Conservation (phyloP, 2,797 vertebrate species). For the Eulemur rubriventer region DNA sequence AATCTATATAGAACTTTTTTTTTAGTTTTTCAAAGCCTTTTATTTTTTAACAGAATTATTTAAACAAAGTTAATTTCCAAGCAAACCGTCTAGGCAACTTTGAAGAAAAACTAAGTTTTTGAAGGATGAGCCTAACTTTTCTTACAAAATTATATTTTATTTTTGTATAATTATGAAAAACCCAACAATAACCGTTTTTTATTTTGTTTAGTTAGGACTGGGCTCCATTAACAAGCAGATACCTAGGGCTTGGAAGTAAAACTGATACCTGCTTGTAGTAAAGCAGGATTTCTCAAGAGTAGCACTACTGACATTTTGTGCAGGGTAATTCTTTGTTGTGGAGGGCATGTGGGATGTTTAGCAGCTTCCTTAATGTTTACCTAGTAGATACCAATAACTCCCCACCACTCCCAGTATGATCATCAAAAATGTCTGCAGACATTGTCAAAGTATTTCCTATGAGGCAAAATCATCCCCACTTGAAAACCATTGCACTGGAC, state of each 20-base stretch:
- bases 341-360: neutral
- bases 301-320: neutral
- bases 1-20: neutral
- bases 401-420: neutral
- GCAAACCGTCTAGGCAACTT: neutral
- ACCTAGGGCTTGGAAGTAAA: neutral
- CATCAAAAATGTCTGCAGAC: neutral
- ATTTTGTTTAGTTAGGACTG: neutral
- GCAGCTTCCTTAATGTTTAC: neutral
- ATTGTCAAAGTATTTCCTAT: neutral
- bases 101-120: neutral
- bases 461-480: neutral
- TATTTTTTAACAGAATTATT: neutral
- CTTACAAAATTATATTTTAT: neutral
- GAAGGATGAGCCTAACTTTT: neutral
- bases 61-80: conserved; percentile 26
- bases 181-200: neutral
- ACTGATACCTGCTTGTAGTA: neutral
- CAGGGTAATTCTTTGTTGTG: neutral
- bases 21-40: neutral
- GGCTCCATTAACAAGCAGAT: neutral
- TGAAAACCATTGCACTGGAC: neutral
- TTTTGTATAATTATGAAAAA: neutral
- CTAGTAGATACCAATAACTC: neutral
- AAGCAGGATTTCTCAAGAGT: neutral